Base-by-base conservation (phyloP, 2,888 invertebrate species). In the Cynaeus angustus region DNA sequence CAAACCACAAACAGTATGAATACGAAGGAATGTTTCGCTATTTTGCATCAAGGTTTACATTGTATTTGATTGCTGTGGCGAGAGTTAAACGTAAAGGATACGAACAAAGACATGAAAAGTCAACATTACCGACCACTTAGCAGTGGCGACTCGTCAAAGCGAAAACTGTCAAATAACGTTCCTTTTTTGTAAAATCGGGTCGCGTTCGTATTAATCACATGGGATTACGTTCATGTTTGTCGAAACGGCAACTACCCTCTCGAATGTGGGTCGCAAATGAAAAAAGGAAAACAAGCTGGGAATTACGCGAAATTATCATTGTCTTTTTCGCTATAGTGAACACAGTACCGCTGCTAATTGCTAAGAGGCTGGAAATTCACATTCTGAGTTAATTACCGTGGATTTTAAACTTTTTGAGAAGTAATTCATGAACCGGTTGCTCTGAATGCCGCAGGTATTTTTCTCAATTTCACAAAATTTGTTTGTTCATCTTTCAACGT, bases 301-400 rank as follows among this genome's bases (percentile, higher is more conserved):
- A 45, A 59, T 62, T 48, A 50, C 37, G 12, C 62, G 13, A 62
- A 62, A 50, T 62, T 62, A 61, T 62, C 62, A 30, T 59, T 56
- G 56, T 46, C 59, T 59, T 59, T 59, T 59, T 46, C 59, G 43
- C 45, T 33, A 59, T 59, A 13, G 59, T 59, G 46, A 45, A 45
- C 59, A 45, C 58, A 59, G 14, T 50, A 21, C 9, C 37, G 37
- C 50, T 50, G 50, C 46, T 50, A 50, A 62, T 48, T 62, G 50
- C 50, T 37, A 48, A 62, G 45, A 46, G 59, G 45, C 59, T 50
- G 48, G 38, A 33, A 50, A 62, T 41, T 62, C 62, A 50, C 62
- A 50, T 46, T 50, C 45, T 62, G 33, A 62, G 50, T 30, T 62
- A 62, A 62, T 62, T 62, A 62, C 37, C 37, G 62, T 33, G 37